Base-by-base conservation (phyloP, 2,888 invertebrate species). In the Choristoneura rosaceana region DNA sequence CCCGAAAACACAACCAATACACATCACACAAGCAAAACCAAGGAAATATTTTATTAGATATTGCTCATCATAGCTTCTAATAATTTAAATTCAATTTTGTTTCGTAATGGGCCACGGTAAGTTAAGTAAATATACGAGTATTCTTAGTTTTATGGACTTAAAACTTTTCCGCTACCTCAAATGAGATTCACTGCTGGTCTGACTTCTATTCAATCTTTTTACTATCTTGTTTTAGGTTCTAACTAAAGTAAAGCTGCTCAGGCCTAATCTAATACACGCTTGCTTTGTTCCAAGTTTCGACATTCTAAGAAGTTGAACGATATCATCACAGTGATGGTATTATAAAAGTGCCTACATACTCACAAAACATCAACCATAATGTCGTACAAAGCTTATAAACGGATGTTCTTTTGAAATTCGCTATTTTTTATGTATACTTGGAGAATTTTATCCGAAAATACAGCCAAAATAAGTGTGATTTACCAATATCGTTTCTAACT, bases 391-490 rank as follows among this genome's bases (percentile, higher is more conserved):
- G n/a, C n/a, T 47, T n/a, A 4, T 47, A n/a, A 47, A 47, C n/a
- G 47, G 52, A 8, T 52, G n/a, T 17, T 52, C 52, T 52, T 52
- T 3, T 17, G 9, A 17, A 52, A 17, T 52, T 52, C 17, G 52
- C 17, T 17, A 52, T 52, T 17, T 52, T 50, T 47, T 47, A 47
- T 47, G 47, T 14, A 5, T 58, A 69, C 34, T 69, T 14, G 4
- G 43, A 63, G 34, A 17, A 25, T 34, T 69, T 63, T 47, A 15
- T 14, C 45, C 10, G 12, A 69, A 33, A 62, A 52, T 62, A 60
- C 38, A 55, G 25, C 34, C 45, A 25, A 33, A 66, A 66, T 61
- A 66, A 64, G 14, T 59, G 34, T 43, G 2, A 60, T 66, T 71
- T 61, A 45, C 50, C 52, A 61, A 64, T 15, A 61, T 60, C 15